Percentiles rank a stretch among this genome's conserved stretches.
Conservation (phyloP, 2,113 vertebrate species). For the Panurus biarmicus region DNA sequence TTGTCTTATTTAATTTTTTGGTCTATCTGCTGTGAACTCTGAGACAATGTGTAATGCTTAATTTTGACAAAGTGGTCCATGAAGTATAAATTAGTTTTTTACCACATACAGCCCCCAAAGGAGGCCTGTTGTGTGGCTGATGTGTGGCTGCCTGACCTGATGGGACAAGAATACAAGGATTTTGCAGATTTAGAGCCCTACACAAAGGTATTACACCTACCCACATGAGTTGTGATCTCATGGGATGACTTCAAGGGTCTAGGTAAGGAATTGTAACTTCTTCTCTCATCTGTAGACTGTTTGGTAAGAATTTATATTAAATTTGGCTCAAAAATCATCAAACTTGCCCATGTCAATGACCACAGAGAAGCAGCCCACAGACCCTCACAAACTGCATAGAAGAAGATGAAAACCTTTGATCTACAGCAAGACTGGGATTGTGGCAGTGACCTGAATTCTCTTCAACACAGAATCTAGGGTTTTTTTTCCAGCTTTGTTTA, state of each 20-base stretch:
- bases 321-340: not conserved
- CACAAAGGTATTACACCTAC: not conserved
- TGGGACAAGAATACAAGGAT: not conserved
- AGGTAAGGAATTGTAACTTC: not conserved
- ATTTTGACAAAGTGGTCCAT: not conserved
- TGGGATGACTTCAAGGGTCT: not conserved
- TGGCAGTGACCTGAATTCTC: not conserved
- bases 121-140: not conserved
- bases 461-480: not conserved
- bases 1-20: too few relatives aligned
- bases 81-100: not conserved
- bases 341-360: not conserved
- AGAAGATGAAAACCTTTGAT: not conserved
- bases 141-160: not conserved
- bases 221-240: not conserved
- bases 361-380: not conserved
- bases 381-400: not conserved
- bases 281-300: not conserved
- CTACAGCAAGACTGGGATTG: not conserved
- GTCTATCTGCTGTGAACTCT: not conserved
- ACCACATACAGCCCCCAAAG: fast-evolving
- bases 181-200: not conserved
- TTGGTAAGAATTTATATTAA: not conserved
- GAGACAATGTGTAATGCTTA: not conserved
- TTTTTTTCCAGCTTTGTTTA: not conserved